Evolutionary conservation across 2,888 invertebrate genomes (phyloP).

Genomic region (Abrostola tripartita): DNA sequence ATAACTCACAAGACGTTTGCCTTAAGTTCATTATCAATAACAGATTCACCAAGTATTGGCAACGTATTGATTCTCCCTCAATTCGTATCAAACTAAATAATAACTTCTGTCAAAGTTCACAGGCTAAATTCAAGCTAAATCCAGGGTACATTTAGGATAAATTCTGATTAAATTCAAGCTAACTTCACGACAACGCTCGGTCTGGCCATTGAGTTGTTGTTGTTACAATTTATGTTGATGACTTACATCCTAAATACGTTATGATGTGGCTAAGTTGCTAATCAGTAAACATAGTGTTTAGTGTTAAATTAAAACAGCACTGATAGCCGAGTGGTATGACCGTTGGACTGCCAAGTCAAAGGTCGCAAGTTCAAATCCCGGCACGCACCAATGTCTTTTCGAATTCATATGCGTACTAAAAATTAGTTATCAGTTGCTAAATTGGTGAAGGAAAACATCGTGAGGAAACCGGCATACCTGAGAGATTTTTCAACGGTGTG

Average conservation of each 20-base stretch:
- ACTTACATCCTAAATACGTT: not conserved
- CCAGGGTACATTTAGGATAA: slow-evolving; percentile 17
- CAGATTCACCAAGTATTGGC: not conserved
- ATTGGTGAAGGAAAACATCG: too few relatives aligned
- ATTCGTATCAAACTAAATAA: not conserved
- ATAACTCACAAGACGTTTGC: too few relatives aligned
- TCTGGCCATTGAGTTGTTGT: not conserved
- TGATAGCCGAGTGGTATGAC: too few relatives aligned
- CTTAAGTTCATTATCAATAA: too few relatives aligned
- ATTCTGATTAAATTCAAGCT: not conserved
- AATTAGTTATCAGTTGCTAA: too few relatives aligned
- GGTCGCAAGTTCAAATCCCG: too few relatives aligned
- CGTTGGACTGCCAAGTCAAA: too few relatives aligned
- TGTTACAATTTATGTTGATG: slow-evolving; percentile 3
- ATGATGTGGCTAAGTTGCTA: not conserved
- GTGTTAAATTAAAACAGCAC: too few relatives aligned
- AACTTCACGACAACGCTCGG: slow-evolving; percentile 14
- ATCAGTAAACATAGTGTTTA: not conserved
- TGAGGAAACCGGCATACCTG: too few relatives aligned
- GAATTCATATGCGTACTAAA: too few relatives aligned
- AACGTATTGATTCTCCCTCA: not conserved
- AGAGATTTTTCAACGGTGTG: too few relatives aligned
- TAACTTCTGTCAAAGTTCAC: not conserved
- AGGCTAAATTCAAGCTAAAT: slow-evolving; percentile 19
- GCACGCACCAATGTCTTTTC: too few relatives aligned